Conservation (phyloP, 2,113 vertebrate species). For the Telmatochromis sp. region DNA sequence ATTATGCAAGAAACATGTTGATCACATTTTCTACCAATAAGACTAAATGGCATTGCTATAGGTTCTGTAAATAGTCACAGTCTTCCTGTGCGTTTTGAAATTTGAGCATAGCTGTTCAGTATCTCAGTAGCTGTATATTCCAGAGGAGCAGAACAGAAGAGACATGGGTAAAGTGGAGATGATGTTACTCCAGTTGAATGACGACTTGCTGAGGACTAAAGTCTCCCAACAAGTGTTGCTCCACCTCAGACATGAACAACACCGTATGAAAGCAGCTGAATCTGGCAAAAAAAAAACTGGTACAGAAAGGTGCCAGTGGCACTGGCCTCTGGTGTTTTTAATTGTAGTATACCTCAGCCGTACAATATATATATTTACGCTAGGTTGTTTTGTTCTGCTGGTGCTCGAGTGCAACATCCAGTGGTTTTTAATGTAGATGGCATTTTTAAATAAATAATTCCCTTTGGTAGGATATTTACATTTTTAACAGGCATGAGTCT, state of each 20-base stretch:
- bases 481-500: constrained; percentile 17
- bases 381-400: neutral
- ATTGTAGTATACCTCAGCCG: neutral
- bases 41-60: constrained; percentile 5
- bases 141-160: neutral
- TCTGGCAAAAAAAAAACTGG: neutral
- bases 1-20: neutral
- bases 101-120: neutral
- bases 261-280: neutral
- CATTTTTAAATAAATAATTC: neutral
- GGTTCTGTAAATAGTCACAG: neutral
- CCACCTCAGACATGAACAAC: neutral
- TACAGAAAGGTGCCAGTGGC: neutral
- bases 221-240: neutral
- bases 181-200: neutral
- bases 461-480: constrained; percentile 38
- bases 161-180: neutral
- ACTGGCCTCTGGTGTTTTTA: neutral
- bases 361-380: neutral
- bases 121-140: neutral
- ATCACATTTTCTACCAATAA: constrained; percentile 7
- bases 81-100: neutral
- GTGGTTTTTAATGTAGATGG: neutral
- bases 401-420: neutral
- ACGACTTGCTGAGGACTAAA: neutral